Evolutionary conservation across 1,140 invertebrate genomes (phyloP).

Genomic region (Pantala flavescens): DNA sequence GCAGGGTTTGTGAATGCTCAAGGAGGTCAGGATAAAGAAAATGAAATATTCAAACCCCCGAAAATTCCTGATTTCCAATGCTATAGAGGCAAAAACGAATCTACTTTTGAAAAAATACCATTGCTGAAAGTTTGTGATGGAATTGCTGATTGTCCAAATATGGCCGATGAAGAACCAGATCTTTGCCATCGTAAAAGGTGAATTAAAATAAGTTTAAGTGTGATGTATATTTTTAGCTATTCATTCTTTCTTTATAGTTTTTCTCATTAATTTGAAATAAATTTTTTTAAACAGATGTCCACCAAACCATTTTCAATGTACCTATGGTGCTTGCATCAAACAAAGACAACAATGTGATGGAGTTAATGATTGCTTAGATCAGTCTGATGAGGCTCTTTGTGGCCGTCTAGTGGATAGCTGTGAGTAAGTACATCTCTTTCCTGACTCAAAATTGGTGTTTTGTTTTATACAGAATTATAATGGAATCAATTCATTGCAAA

Average conservation of each 20-base stretch:
- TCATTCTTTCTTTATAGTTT: no score
- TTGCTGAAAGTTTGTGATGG: conserved; percentile 17
- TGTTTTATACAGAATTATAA: no score
- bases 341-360: conserved; percentile 41
- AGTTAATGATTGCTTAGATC: conserved; percentile 44
- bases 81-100: not conserved
- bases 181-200: conserved; percentile 15
- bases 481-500: no score
- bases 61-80: not conserved
- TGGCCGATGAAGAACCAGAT: conserved; percentile 19
- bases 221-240: no score
- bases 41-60: not conserved
- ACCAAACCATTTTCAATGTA: conserved; percentile 36
- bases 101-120: not conserved
- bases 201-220: not conserved
- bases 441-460: no score
- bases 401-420: conserved; percentile 29
- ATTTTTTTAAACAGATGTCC: conserved; percentile 27
- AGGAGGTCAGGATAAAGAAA: not conserved
- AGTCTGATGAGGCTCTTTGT: conserved; percentile 40
- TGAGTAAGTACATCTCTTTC: conserved; percentile 35
- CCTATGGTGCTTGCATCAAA: conserved; percentile 43
- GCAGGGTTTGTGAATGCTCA: not conserved
- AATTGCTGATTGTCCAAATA: conserved; percentile 10
- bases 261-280: no score